These are phyloP conservation scores for Esox masquinongy DNA, from an alignment of 2,797 vertebrate species.

Conservation along the genomic window DNA sequence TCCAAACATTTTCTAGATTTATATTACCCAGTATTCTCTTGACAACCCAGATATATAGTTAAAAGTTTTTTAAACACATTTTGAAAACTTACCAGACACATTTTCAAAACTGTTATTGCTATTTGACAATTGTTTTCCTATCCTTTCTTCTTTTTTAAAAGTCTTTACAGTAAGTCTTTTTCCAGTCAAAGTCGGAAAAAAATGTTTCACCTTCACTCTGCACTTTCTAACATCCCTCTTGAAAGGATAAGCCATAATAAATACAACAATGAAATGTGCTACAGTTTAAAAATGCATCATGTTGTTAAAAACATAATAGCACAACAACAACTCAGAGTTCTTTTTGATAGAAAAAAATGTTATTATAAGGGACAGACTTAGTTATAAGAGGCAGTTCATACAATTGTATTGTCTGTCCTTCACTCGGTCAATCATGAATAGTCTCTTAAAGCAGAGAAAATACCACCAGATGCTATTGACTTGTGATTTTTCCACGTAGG, in stretches of 20 bases:
- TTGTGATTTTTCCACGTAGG: not conserved
- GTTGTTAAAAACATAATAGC: not conserved
- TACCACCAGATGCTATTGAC: not conserved
- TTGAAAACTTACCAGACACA: constrained; percentile 44
- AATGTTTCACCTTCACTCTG: constrained; percentile 25
- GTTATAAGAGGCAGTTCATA: not conserved
- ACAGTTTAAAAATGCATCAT: not conserved
- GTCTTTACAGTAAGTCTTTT: constrained; percentile 31
- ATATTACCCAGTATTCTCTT: constrained; percentile 4
- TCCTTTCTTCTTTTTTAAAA: constrained; percentile 30
- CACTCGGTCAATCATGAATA: not conserved
- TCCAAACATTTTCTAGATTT: not conserved
- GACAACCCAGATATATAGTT: constrained; percentile 40
- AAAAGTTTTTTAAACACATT: constrained; percentile 59
- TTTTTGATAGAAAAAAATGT: not conserved
- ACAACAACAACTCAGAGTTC: not conserved
- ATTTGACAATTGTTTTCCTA: constrained; percentile 24
- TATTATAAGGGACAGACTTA: not conserved
- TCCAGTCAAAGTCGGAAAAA: constrained; percentile 25
- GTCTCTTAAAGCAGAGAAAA: not conserved
- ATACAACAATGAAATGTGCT: not conserved
- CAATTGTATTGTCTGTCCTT: not conserved
- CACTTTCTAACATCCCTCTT: constrained; percentile 5
- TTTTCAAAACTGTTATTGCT: constrained; percentile 30
- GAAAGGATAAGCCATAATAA: not conserved